Evolutionary conservation across 2,797 vertebrate genomes (phyloP).

Genomic region (Crocodylus rhombifer): DNA sequence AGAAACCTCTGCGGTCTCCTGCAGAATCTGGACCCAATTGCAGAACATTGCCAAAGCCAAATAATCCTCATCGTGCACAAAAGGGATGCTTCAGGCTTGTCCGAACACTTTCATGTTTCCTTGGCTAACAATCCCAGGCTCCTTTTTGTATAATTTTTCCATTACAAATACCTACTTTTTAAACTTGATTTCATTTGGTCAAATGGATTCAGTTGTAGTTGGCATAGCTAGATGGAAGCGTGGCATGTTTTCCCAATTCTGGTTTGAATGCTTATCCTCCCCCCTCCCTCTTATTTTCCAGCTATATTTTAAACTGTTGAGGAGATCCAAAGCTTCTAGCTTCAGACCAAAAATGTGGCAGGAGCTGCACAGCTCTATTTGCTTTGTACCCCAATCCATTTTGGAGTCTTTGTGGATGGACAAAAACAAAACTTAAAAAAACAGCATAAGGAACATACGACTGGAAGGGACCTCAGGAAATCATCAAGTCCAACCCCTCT

Average conservation of each 20-base stretch:
- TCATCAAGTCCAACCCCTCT: too few relatives aligned
- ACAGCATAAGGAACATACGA: too few relatives aligned
- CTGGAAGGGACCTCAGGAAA: too few relatives aligned
- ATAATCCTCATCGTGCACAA: fast-evolving
- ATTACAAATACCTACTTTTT: not conserved
- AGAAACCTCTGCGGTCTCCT: not conserved
- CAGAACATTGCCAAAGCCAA: not conserved
- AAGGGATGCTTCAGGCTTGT: not conserved
- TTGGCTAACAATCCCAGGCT: not conserved
- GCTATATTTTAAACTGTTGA: not conserved
- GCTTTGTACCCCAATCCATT: not conserved
- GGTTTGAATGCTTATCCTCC: not conserved
- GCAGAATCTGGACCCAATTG: not conserved
- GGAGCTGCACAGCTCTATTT: not conserved
- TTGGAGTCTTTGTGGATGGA: not conserved
- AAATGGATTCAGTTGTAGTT: not conserved
- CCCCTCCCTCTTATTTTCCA: too few relatives aligned
- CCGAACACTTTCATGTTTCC: not conserved
- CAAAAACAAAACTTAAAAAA: not conserved
- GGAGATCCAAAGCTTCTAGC: not conserved
- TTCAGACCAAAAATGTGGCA: not conserved
- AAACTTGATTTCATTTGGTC: not conserved
- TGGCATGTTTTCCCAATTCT: not conserved
- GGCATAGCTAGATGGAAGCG: fast-evolving
- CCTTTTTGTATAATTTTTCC: not conserved